phyloP scores from a whole-genome alignment of 1,140 invertebrate species.

The Pseudomyrmex flavicornis region DNA sequence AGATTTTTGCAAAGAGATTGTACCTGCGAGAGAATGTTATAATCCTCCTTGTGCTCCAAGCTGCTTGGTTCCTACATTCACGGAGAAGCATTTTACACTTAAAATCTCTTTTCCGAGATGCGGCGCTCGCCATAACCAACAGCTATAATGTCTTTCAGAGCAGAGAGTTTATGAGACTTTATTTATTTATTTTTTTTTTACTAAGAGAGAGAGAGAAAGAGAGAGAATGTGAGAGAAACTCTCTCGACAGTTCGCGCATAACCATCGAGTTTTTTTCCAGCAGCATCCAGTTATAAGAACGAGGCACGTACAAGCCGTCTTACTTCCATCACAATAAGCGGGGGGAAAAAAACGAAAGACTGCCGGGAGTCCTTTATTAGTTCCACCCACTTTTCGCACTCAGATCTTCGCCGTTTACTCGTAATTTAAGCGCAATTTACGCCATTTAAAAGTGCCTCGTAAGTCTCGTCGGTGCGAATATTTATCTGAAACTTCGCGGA shows the following conservation, averaged over 20 bases:
- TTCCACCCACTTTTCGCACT: conserved; percentile 13
- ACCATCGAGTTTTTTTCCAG: conserved; percentile 1
- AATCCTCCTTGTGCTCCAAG: conserved; percentile 19
- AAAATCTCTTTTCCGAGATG: conserved; percentile 45
- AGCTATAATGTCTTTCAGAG: conserved; percentile 40
- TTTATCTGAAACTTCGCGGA: conserved; percentile 17
- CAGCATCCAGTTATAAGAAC: conserved; percentile 23
- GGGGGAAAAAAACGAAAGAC: background rate
- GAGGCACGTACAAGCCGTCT: background rate
- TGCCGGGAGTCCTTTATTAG: conserved; percentile 31
- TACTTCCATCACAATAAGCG: conserved; percentile 27
- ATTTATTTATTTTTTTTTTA: conserved; percentile 44
- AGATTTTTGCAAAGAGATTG: conserved; percentile 45
- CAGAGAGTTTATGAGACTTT: conserved; percentile 53
- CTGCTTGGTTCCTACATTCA: background rate
- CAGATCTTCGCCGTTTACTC: conserved; percentile 25
- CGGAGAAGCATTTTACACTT: conserved; percentile 24
- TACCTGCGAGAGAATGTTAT: conserved; percentile 24
- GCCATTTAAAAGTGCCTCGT: conserved; percentile 23
- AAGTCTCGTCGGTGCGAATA: conserved; percentile 29
- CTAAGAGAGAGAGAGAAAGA: background rate
- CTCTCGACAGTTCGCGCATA: conserved; percentile 24
- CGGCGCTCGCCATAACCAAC: conserved; percentile 20
- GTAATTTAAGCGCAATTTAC: conserved; percentile 51
- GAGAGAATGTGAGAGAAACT: background rate